Base-by-base conservation (phyloP, 2,797 vertebrate species). In the Pristis pectinata region DNA sequence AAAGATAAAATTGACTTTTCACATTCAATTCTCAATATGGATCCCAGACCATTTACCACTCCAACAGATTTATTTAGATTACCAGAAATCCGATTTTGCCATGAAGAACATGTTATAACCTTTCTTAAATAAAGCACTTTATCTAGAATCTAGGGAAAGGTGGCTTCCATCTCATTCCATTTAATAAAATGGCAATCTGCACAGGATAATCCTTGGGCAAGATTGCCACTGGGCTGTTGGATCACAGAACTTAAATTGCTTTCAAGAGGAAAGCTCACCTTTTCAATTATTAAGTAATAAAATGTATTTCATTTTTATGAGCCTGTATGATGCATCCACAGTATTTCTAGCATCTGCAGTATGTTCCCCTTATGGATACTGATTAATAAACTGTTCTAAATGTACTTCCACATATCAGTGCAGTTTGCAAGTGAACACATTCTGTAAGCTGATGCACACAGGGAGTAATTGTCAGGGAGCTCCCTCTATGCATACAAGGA, bases 21-120 rank as follows among this genome's bases (percentile, higher is more conserved):
- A 30, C 11, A 93, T 74, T 93, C 41, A 93, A 74, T 74, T 44
- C 67, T 72, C 44, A 34, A 44, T 94, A 53, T 74, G 41, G 44
- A 74, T 76, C 72, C 44, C 64, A 49, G 92, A 53, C 92, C 70
- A 76, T 94, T 94, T 94, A 76, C n/a, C 22, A 17, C 37, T 27
- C 37, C 59, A n/a, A 91, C 87, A 76, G 4, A 30, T 53, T 74
- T 76, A 76, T 74, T 94, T 74, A n/a, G 44, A 53, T 94, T 94
- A 22, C 30, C 67, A 76, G 72, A 94, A 76, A 74, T 94, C 92
- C 49, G 44, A 49, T 74, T 94, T 41, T 22, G 27, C 44, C 92
- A 34, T 41, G 49, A 76, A 67, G 34, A 67, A 24, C 70, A 22
- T 56, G 61, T 19, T 53, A 34, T 94, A 15, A 76, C 30, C 44